Conservation (phyloP, 2,113 vertebrate species). For the Paedocypris sp. region DNA sequence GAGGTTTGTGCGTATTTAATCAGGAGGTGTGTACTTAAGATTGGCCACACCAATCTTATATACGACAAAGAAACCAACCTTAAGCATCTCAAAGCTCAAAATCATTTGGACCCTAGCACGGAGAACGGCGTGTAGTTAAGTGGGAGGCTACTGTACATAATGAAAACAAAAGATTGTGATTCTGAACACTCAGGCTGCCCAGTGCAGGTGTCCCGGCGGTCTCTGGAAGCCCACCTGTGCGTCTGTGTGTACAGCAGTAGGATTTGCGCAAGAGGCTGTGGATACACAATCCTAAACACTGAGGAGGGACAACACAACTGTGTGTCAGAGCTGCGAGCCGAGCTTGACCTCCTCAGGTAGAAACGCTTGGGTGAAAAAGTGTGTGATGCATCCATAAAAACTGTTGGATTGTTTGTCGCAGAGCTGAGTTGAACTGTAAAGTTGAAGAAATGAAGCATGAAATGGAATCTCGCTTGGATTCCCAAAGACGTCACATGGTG, state of each 20-base stretch:
- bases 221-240: conserved; percentile 66
- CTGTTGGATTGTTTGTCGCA: conserved; percentile 36
- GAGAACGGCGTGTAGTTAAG: too few relatives aligned
- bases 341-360: conserved; percentile 75
- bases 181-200: conserved; percentile 66
- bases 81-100: too few relatives aligned
- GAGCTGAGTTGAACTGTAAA: conserved; percentile 77
- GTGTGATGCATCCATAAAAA: neutral
- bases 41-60: too few relatives aligned
- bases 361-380: neutral
- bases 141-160: too few relatives aligned
- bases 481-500: conserved; percentile 84
- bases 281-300: conserved; percentile 58
- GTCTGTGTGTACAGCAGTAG: conserved; percentile 70
- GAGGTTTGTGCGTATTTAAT: too few relatives aligned
- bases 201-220: conserved; percentile 62
- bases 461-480: conserved; percentile 82
- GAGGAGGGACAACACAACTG: conserved; percentile 73
- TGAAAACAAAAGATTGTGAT: too few relatives aligned
- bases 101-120: too few relatives aligned
- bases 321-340: conserved; percentile 69
- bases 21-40: too few relatives aligned
- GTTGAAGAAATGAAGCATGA: conserved; percentile 77
- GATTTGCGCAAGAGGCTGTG: conserved; percentile 71
- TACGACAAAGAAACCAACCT: too few relatives aligned